Base-by-base conservation (phyloP, 2,888 invertebrate genomes). In the Steromphala cineraria region DNA sequence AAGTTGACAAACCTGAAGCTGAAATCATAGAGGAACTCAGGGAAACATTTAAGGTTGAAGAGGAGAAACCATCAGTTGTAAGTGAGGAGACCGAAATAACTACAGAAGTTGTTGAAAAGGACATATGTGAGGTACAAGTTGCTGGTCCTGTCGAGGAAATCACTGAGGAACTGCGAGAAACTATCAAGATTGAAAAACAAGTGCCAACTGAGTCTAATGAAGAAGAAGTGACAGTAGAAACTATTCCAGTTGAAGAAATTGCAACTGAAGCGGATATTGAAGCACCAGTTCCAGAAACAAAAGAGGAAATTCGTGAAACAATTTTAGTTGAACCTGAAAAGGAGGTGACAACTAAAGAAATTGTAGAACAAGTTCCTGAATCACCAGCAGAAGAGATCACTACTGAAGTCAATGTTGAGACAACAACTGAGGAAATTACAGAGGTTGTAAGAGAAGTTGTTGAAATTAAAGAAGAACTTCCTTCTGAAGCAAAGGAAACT, bases 131-230 rank as follows among this genome's bases (percentile, higher is more conserved):
- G 21, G 62, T 78, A 31, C 75, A 80, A 28, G 53, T 55, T 40
- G 79, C 81, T 24, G 40, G 74, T 62, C 71, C 81, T 46, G 24
- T 24, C 17, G 77, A 75, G 21, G 81, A 81, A 75, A 62, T 79
- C n/a, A 84, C 85, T 80, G 88, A 88, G 78, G 87, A 87, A 78
- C 75, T 76, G 36, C 84, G 81, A 78, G 84, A 85, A 74, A 85
- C 84, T 2, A 86, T 86, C 8, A 75, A 52, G 13, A 53, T 80
- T 19, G 71, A 81, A 56, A 82, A 83, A 55, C 80, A 84, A 24
- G 78, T 79, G 10, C 67, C 79, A 19, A 55, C 80, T 53, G 81
- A 84, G 67, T 75, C 82, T 55, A 83, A 84, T 67, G 78, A 82
- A 36, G 81, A 84, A 24, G 53, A 71, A n/a, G 56, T 67, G 19